Evolutionary conservation across 2,888 invertebrate species (phyloP), one percentile per base, ranked within the genome.

Genomic region (Heptascelio sp.): DNA sequence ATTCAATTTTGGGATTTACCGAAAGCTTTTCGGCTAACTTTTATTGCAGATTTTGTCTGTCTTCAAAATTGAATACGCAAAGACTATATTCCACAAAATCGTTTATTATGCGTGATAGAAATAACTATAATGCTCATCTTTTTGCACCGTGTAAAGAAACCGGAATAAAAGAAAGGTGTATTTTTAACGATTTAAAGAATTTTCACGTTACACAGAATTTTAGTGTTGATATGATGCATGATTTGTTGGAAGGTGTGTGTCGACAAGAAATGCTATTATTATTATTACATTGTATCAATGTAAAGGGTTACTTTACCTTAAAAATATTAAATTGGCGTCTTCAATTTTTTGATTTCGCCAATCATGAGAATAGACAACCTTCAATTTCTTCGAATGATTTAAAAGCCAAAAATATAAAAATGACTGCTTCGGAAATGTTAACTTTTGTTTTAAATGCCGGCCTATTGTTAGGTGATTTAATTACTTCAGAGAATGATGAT

Each of bases 271-370:
- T 83, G 76, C 26, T 21, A 9, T 11, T 23, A 15, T 15, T 72
- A 25, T 6, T 83, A 1, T 9, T 11, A 17, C 23, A 65, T 43
- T 79, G 40, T 57, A 60, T 80, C n/a, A 15, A 19, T 13, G 21
- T 30, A 19, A 75, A 68, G 49, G 64, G 59, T 13, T 60, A 67
- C 49, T 83, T 83, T 51, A 40, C 72, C 0, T 30, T 83, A 21
- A 76, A 67, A 49, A 80, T 70, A 0, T 51, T 83, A 11, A 80
- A 83, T 59, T 77, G 77, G 68, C 60, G 80, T 34, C 51, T 80
- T 17, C 46, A 79, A 62, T 75, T 59, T 64, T 75, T 55, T 37
- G 13, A 2, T 9, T 51, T 59, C 3, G 67, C 59, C 46, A 9
- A 77, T 57, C 68, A 77, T 19, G 55, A 73, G 3, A 19, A 46